Base-by-base conservation (phyloP, 2,888 invertebrate species). In the Drosophila crucigera region DNA sequence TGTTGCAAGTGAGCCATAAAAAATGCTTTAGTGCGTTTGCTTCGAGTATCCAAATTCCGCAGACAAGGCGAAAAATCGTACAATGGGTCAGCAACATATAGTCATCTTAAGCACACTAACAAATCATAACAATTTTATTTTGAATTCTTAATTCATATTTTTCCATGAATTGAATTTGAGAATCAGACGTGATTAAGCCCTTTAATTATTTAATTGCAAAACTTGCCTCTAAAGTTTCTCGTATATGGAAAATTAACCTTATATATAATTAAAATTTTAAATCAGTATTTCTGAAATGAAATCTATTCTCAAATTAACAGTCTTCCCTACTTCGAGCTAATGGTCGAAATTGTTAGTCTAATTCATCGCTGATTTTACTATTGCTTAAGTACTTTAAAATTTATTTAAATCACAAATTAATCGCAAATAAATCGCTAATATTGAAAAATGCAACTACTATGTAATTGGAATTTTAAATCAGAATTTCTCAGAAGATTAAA, bases 1-100 rank as follows among this genome's bases (percentile, higher is more conserved):
- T 67, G 75, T 62, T 82, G 76, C 88, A 87, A 87, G 84, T 89
- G 84, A 87, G 84, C 82, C 91, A 89, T 87, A 89, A 87, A 87
- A 87, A 80, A 82, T 87, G 74, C 82, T 86, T 80, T 74, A 86
- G 78, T 83, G 89, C 76, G 76, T 84, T 84, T 70, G 76, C 73
- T 64, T 47, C 54, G 65, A 77, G 62, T 67, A 59, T 73, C 54
- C 61, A 68, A 73, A 35, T 49, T 75, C 56, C 61, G 43, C 33
- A 41, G 43, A 58, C 61, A 25, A 55, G 37, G 62, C 61, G 50
- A 68, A 39, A 33, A 49, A 49, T 25, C 11, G 41, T 62, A 80
- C 73, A 68, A 73, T 84, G 78, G 85, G 19, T 37, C 47, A 49
- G 62, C 22, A 56, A 54, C 49, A 25, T 19, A 37, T 66, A 60